A percentile compares a stretch with the other conserved stretches of the same genome.
These are phyloP conservation scores for Scortum barcoo DNA, from an alignment of 2,113 vertebrate genomes.

Conservation along the genomic window DNA sequence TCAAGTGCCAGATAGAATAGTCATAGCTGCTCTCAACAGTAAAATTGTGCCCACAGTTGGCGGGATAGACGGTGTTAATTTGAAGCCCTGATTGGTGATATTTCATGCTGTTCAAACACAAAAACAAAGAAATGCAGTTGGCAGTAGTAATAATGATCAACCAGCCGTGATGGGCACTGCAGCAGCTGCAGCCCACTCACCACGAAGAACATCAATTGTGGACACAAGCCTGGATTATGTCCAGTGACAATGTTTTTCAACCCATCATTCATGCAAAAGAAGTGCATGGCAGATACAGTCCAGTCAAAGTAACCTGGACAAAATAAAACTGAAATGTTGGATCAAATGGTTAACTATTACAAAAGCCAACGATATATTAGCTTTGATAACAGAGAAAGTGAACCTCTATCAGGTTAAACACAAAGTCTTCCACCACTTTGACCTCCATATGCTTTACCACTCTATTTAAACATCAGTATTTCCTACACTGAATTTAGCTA, in stretches of 20 bases:
- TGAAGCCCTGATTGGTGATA: slow-evolving; percentile 20
- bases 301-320: not conserved
- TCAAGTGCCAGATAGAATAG: slow-evolving; percentile 15
- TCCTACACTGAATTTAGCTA: not conserved
- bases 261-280: not conserved
- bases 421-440: not conserved
- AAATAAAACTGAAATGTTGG: not conserved
- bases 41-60: slow-evolving; percentile 16
- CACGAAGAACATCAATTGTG: slow-evolving; percentile 9
- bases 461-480: not conserved
- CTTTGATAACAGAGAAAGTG: not conserved
- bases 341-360: not conserved
- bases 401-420: not conserved
- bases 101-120: slow-evolving; percentile 31
- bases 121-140: slow-evolving; percentile 50
- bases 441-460: too few relatives aligned
- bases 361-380: not conserved
- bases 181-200: slow-evolving; percentile 9
- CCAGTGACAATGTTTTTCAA: slow-evolving; percentile 6
- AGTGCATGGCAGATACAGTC: not conserved
- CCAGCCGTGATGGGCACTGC: not conserved
- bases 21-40: slow-evolving; percentile 18
- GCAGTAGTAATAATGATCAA: slow-evolving; percentile 16
- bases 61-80: slow-evolving; percentile 33
- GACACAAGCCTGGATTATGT: slow-evolving; percentile 6